These are phyloP conservation scores for Boulengerochromis microlepis DNA, from an alignment of 2,113 vertebrate genomes.

Conservation along the genomic window DNA sequence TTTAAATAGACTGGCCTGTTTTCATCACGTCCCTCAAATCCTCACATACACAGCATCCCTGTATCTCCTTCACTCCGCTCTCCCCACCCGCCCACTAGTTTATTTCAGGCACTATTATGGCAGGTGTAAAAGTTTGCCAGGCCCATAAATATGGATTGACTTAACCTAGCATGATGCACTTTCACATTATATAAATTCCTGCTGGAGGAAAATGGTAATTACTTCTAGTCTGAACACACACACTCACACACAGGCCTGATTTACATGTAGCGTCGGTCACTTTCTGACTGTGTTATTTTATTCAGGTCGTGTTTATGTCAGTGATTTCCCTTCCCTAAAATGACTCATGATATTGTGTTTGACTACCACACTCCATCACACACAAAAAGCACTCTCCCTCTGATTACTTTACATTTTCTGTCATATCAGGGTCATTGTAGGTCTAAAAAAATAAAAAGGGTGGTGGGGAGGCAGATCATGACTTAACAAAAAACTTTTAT, in stretches of 20 bases:
- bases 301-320: not conserved
- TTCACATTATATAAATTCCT: not conserved
- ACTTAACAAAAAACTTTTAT: not conserved
- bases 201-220: not conserved
- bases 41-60: not conserved
- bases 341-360: not conserved
- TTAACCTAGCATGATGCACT: not conserved
- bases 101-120: not conserved
- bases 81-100: not conserved
- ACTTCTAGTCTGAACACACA: not conserved
- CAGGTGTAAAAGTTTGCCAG: not conserved
- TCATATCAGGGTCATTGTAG: not conserved
- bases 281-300: not conserved
- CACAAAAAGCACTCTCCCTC: not conserved
- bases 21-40: slow-evolving; percentile 5
- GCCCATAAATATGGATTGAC: slow-evolving; percentile 51
- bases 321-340: not conserved
- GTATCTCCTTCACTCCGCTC: not conserved
- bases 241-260: not conserved
- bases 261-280: not conserved
- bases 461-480: not conserved
- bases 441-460: not conserved
- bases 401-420: not conserved
- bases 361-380: not conserved
- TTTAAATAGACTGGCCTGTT: slow-evolving; percentile 11